Evolutionary conservation across 2,797 vertebrate genomes (phyloP).

Genomic region (Channa striata): DNA sequence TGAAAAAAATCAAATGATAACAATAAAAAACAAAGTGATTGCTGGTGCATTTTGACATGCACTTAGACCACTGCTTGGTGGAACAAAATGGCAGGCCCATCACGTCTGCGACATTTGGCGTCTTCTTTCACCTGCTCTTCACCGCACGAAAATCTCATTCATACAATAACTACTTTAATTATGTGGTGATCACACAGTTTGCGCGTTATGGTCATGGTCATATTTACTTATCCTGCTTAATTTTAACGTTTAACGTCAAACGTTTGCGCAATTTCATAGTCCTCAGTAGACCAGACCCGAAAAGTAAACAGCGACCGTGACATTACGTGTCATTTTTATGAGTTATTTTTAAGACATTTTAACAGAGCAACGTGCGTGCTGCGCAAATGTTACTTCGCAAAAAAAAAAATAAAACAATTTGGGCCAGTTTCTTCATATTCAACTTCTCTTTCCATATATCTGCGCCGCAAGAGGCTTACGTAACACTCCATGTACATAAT

Average conservation of each 20-base stretch:
- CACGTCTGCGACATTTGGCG: slow-evolving; percentile 13
- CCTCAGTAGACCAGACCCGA: background rate
- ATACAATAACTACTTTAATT: background rate
- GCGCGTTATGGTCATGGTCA: background rate
- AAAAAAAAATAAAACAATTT: slow-evolving; percentile 18
- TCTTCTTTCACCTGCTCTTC: slow-evolving; percentile 3
- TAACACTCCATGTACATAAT: background rate
- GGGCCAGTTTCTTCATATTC: slow-evolving; percentile 2
- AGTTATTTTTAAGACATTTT: background rate
- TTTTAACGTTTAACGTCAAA: background rate
- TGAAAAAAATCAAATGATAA: no score
- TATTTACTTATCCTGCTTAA: background rate
- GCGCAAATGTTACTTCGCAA: background rate
- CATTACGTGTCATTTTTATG: background rate
- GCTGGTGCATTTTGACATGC: slow-evolving; percentile 3
- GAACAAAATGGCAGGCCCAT: slow-evolving; percentile 63
- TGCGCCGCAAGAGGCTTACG: slow-evolving; percentile 1
- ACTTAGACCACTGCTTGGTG: background rate
- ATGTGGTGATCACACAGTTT: background rate
- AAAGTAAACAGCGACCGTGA: slow-evolving; percentile 39
- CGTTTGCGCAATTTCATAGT: slow-evolving; percentile 1
- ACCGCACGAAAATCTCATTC: background rate
- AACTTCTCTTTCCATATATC: slow-evolving; percentile 4
- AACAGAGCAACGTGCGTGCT: background rate
- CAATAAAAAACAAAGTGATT: no score